These are phyloP conservation scores for Neotoma lepida DNA, from an alignment of 2,113 vertebrate genomes.

Conservation along the genomic window DNA sequence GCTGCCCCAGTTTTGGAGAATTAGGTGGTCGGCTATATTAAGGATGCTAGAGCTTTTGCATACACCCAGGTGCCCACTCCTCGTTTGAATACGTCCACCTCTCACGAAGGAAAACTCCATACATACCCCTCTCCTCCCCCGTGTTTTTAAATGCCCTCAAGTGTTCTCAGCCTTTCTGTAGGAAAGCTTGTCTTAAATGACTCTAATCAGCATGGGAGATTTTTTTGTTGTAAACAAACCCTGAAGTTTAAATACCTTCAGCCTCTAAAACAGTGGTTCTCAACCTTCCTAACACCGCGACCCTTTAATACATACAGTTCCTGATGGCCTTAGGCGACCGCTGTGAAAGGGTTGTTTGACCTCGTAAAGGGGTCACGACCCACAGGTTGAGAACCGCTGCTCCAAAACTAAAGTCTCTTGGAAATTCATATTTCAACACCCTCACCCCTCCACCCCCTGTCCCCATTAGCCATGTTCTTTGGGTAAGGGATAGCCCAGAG, in stretches of 20 bases:
- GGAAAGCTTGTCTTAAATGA: conserved; percentile 3
- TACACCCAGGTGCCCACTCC: not conserved
- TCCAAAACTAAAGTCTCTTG: not conserved
- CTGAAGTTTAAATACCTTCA: not conserved
- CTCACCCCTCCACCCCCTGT: not conserved
- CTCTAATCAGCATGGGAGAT: not conserved
- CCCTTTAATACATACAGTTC: not conserved
- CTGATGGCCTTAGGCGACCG: not conserved
- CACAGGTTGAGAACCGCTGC: not conserved
- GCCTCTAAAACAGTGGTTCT: not conserved
- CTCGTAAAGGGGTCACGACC: not conserved
- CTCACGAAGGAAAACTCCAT: not conserved
- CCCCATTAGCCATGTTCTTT: not conserved
- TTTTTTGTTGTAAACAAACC: not conserved
- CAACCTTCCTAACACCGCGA: not conserved
- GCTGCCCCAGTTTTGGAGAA: not conserved
- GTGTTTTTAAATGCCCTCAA: not conserved
- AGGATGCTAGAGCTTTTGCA: not conserved
- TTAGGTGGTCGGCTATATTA: not conserved
- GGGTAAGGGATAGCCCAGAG: not conserved
- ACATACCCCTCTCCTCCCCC: too few species aligned
- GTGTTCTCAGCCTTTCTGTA: not conserved
- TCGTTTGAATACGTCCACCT: not conserved
- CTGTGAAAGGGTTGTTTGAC: not conserved
- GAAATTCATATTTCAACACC: not conserved